These are phyloP conservation scores for Hyperoplus immaculatus DNA, from an alignment of 2,797 vertebrate genomes.

Conservation along the genomic window DNA sequence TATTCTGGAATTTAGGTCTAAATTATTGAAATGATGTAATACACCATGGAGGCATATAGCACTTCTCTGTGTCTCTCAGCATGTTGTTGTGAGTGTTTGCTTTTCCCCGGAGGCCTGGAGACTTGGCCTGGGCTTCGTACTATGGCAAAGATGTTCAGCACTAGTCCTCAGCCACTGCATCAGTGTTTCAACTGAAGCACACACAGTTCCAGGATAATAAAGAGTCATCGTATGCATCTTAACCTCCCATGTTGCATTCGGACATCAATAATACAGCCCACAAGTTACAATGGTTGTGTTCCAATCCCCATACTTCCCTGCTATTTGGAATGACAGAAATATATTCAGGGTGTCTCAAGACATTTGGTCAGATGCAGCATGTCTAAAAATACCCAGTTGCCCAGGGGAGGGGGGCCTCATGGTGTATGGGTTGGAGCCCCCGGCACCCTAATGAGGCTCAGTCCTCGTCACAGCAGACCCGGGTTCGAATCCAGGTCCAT, in stretches of 20 bases:
- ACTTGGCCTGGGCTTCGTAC: constrained; percentile 7
- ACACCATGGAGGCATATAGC: constrained; percentile 20
- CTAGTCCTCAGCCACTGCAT: background rate
- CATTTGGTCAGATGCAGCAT: too few species aligned
- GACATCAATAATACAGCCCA: background rate
- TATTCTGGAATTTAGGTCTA: constrained; percentile 40
- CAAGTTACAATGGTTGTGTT: background rate
- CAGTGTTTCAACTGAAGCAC: constrained; percentile 2
- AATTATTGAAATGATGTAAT: constrained; percentile 68
- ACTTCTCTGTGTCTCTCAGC: constrained; percentile 36
- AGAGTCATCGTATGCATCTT: background rate
- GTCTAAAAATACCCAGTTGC: too few species aligned
- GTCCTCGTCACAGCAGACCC: too few species aligned
- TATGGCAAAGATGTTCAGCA: constrained; percentile 16
- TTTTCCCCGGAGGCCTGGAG: constrained; percentile 34
- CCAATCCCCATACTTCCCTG: too few species aligned
- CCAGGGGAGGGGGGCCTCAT: too few species aligned
- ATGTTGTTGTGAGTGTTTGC: constrained; percentile 60
- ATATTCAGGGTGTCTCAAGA: too few species aligned
- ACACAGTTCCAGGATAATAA: background rate
- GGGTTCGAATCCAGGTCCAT: too few species aligned
- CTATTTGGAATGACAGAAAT: too few species aligned
- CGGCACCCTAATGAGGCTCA: too few species aligned
- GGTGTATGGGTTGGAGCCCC: too few species aligned
- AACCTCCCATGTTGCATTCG: too few species aligned